These are phyloP conservation scores for Mythimna loreyi DNA, from an alignment of 2,888 invertebrate species.

Conservation along the genomic window DNA sequence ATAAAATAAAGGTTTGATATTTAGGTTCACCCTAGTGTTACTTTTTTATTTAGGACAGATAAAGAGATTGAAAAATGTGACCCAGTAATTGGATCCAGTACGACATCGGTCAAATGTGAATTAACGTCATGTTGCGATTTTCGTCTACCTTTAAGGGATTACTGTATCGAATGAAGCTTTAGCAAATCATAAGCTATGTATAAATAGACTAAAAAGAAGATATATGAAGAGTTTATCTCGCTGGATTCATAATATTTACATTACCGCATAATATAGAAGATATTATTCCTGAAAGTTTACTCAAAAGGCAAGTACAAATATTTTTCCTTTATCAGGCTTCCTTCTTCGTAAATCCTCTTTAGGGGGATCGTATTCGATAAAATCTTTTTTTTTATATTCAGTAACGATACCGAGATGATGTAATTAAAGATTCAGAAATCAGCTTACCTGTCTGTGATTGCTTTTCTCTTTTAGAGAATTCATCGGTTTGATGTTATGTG, in stretches of 20 bases:
- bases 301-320: conserved; percentile 76
- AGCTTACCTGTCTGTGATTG: conserved; percentile 73
- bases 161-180: neutral
- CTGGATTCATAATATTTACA: conserved; percentile 44
- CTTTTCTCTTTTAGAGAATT: conserved; percentile 63
- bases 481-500: conserved; percentile 6
- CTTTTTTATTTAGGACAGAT: too few species aligned
- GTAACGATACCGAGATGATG: conserved; percentile 72
- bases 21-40: too few species aligned
- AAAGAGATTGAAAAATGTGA: too few species aligned
- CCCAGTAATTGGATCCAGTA: neutral
- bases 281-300: conserved; percentile 69
- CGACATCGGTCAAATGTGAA: neutral
- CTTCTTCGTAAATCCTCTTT: conserved; percentile 83
- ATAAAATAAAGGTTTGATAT: too few species aligned
- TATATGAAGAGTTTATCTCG: conserved; percentile 18
- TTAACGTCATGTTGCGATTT: neutral
- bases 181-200: neutral
- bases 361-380: conserved; percentile 77
- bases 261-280: conserved; percentile 42
- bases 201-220: neutral
- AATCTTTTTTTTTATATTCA: conserved; percentile 74
- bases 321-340: conserved; percentile 74
- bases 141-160: neutral
- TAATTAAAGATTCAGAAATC: conserved; percentile 79